phyloP scores from a whole-genome alignment of 2,113 vertebrate species.

The Solea solea region DNA sequence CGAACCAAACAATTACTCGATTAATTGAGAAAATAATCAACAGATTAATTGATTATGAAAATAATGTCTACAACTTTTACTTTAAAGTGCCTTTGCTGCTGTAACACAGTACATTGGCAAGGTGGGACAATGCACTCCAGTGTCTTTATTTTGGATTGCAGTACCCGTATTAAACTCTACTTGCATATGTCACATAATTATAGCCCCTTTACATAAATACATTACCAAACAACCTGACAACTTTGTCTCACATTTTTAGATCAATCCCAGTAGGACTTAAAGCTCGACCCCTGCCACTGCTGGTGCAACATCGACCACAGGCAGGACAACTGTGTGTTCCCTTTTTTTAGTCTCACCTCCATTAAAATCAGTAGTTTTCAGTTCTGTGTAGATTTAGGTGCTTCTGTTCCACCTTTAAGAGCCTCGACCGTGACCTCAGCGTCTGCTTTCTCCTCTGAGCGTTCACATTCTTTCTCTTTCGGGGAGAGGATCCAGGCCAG shows the following conservation, averaged over 20 bases:
- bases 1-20: no score
- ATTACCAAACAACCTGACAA: constrained; percentile 29
- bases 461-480: constrained; percentile 21
- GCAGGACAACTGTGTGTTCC: background rate
- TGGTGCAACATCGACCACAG: background rate
- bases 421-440: constrained; percentile 5
- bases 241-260: background rate
- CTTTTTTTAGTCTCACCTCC: background rate
- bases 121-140: no score
- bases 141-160: no score
- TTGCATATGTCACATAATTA: no score
- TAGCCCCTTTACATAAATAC: background rate
- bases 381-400: constrained; percentile 28
- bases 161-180: no score
- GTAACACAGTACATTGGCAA: no score
- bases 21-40: no score
- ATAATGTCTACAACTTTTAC: no score
- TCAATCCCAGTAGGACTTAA: background rate
- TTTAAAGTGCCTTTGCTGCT: no score
- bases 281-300: constrained; percentile 4
- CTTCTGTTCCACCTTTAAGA: constrained; percentile 19
- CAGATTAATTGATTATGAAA: no score
- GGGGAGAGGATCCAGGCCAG: constrained; percentile 71
- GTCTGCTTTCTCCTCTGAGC: constrained; percentile 12
- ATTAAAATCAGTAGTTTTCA: constrained; percentile 2